These are phyloP conservation scores for Aphodius granarius DNA, from an alignment of 2,888 invertebrate genomes.

Conservation along the genomic window DNA sequence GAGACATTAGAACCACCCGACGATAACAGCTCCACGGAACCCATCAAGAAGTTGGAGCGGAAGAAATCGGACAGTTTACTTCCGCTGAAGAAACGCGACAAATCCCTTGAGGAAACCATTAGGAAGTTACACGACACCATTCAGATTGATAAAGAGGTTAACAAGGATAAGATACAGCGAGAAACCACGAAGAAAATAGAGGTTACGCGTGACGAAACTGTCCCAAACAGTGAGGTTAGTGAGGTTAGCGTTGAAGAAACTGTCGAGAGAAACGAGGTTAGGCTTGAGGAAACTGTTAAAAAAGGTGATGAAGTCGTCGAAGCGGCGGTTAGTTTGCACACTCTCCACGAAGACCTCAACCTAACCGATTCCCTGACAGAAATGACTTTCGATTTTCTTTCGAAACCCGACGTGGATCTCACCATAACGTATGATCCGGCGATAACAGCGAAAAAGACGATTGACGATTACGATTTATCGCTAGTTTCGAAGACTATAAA, in stretches of 20 bases:
- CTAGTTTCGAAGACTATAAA: conserved; percentile 35
- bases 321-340: too few species aligned
- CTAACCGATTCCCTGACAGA: conserved; percentile 20
- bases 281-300: background rate
- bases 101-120: background rate
- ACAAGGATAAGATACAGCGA: conserved; percentile 1
- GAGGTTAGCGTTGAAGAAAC: background rate
- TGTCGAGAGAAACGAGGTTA: too few species aligned
- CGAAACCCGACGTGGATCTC: conserved; percentile 25
- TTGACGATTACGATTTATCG: conserved; percentile 36
- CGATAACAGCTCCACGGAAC: background rate
- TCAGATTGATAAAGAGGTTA: background rate
- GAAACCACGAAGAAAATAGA: background rate
- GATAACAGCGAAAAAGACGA: conserved; percentile 21
- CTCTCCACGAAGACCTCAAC: conserved; percentile 18
- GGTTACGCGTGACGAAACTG: background rate
- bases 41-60: background rate
- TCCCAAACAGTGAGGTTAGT: background rate
- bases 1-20: background rate
- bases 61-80: background rate
- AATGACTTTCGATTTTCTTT: conserved; percentile 26
- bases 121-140: background rate
- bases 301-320: too few species aligned
- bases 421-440: conserved; percentile 28
- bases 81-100: conserved; percentile 2